phyloP scores from a whole-genome alignment of 2,113 vertebrate genomes.

The Euleptes europaea region DNA sequence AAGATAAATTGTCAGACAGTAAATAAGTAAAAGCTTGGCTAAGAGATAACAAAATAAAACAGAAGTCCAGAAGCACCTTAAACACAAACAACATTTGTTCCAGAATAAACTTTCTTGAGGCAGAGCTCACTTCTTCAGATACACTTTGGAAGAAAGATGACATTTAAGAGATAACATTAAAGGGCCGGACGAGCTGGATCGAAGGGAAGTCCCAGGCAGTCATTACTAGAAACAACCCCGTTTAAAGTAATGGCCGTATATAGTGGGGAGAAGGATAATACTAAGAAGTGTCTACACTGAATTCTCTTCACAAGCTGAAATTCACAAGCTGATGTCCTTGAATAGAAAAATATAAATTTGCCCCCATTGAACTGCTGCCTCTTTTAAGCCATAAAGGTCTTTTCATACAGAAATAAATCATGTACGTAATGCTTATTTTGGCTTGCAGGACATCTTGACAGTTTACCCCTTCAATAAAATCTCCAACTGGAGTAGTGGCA shows the following conservation, averaged over 20 bases:
- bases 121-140: too few species aligned
- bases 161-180: background rate
- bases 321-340: background rate
- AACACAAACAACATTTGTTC: too few species aligned
- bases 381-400: background rate
- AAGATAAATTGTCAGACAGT: background rate
- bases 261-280: background rate
- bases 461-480: slow-evolving; percentile 91
- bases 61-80: too few species aligned
- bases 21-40: background rate
- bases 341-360: background rate
- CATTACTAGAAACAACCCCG: background rate
- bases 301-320: background rate
- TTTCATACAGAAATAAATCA: background rate
- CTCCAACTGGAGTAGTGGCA: slow-evolving; percentile 95
- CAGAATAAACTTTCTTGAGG: too few species aligned
- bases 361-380: background rate
- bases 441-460: slow-evolving; percentile 82
- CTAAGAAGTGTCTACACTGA: background rate
- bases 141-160: too few species aligned
- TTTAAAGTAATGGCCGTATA: background rate
- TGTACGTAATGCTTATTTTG: slow-evolving; percentile 11
- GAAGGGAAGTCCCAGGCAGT: background rate
- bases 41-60: too few species aligned
- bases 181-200: background rate